phyloP scores from a whole-genome alignment of 2,888 invertebrate genomes.

The Pyrocoelia pectoralis region DNA sequence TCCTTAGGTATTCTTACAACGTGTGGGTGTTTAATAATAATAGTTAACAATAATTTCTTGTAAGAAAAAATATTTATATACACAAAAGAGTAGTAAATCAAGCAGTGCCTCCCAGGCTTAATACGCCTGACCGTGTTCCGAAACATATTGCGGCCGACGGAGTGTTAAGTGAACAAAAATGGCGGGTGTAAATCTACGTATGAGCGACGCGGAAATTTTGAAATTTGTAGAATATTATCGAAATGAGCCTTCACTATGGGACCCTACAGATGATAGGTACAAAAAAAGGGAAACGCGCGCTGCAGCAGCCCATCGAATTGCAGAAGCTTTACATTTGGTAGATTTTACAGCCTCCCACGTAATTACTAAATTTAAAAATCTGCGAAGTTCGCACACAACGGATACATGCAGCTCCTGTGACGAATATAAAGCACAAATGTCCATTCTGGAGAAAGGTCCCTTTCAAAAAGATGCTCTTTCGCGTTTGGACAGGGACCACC shows the following conservation, averaged over 20 bases:
- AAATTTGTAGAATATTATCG: not conserved
- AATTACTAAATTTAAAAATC: not conserved
- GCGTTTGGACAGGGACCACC: constrained; percentile 4
- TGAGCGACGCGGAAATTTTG: not conserved
- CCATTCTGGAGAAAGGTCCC: not conserved
- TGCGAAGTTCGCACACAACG: not conserved
- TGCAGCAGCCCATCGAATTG: not conserved
- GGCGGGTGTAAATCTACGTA: no score
- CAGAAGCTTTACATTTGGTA: not conserved
- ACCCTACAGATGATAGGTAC: not conserved
- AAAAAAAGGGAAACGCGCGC: not conserved
- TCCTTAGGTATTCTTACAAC: no score
- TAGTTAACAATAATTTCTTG: no score
- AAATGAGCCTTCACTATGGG: not conserved
- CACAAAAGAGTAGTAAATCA: no score
- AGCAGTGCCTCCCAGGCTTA: no score
- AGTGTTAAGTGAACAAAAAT: no score
- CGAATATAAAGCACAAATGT: constrained; percentile 6
- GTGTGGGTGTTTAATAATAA: no score
- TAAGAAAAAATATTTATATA: no score
- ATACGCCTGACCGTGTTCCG: no score
- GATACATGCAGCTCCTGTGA: constrained; percentile 13
- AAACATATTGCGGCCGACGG: no score
- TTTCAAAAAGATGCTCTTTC: not conserved
- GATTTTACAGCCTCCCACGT: not conserved